Evolutionary conservation across 2,113 vertebrate species (phyloP), one percentile per base, ranked within the genome.

Genomic region (Micromys minutus): DNA sequence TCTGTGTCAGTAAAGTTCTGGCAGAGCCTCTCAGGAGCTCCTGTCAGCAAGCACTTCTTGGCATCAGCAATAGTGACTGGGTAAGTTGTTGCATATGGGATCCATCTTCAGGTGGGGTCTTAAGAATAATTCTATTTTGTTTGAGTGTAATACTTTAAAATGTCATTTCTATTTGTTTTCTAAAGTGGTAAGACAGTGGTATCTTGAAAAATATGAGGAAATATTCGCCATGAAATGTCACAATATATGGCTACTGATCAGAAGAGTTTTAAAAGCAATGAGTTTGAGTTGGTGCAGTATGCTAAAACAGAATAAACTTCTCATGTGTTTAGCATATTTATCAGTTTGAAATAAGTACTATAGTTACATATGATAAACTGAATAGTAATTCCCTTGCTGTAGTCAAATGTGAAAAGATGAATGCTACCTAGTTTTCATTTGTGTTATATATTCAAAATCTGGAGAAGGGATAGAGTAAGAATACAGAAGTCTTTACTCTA

Each of bases 111-210:
- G n/a, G n/a, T n/a, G n/a, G n/a, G n/a, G n/a, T n/a, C n/a, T 95
- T 97, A 69, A 98, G 80, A 96, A 98, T 98, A 98, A 98, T 98
- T 98, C 96, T 96, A 92, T 96, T 98, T 97, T 98, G 97, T 95
- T 97, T 98, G 96, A 98, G 96, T 86, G 91, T 96, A 93, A 45
- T 84, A 74, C 95, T 97, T 97, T 84, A 89, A 95, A 93, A 42
- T 89, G 75, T 96, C 89, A 47, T 1, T 52, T 95, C 97, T 96
- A 97, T 98, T 98, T 97, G 97, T 77, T 96, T 96, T 94, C 95
- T 93, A 98, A 98, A 96, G 97, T 94, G 93, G 92, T 95, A 88
- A 95, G 98, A 97, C 96, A 98, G 94, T 88, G 96, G 95, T 95
- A 75, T 94, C 92, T 95, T 36, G 57, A 74, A 86, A 93, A 97